phyloP scores from a whole-genome alignment of 2,888 invertebrate genomes.

The Ochropleura leucogaster region DNA sequence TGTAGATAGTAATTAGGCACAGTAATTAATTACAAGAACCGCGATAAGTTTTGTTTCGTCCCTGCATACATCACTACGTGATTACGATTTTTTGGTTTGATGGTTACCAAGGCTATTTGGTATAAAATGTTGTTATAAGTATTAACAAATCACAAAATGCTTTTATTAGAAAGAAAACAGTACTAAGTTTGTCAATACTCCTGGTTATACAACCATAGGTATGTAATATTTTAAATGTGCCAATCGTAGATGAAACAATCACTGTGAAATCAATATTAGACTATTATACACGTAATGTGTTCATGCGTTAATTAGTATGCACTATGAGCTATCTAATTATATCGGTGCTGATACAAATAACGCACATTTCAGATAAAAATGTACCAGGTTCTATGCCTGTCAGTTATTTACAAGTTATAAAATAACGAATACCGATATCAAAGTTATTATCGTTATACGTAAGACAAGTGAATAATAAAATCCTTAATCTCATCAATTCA shows the following conservation, averaged over 20 bases:
- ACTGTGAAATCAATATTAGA: constrained; percentile 64
- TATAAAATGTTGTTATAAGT: constrained; percentile 45
- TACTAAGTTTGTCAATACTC: constrained; percentile 51
- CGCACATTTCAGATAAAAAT: constrained; percentile 64
- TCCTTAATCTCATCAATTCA: constrained; percentile 51
- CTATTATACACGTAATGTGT: constrained; percentile 59
- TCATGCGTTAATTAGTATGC: constrained; percentile 46
- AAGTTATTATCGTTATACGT: constrained; percentile 45
- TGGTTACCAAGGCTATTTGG: constrained; percentile 72
- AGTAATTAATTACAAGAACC: constrained; percentile 60
- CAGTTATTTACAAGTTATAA: constrained; percentile 45
- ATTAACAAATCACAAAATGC: constrained; percentile 58
- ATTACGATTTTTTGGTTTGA: constrained; percentile 64
- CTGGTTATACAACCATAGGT: constrained; percentile 44
- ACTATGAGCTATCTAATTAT: constrained; percentile 41
- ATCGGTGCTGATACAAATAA: constrained; percentile 62
- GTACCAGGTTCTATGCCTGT: constrained; percentile 56
- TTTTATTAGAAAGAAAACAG: constrained; percentile 37
- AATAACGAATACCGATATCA: constrained; percentile 39
- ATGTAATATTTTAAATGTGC: constrained; percentile 60
- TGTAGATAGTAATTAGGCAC: constrained; percentile 62
- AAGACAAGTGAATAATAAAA: constrained; percentile 36
- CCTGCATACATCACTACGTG: constrained; percentile 67
- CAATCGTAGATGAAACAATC: constrained; percentile 55
- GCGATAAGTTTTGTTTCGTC: constrained; percentile 57